Base-by-base conservation (phyloP, 1,140 invertebrate species). In the Eurosta solidaginis region DNA sequence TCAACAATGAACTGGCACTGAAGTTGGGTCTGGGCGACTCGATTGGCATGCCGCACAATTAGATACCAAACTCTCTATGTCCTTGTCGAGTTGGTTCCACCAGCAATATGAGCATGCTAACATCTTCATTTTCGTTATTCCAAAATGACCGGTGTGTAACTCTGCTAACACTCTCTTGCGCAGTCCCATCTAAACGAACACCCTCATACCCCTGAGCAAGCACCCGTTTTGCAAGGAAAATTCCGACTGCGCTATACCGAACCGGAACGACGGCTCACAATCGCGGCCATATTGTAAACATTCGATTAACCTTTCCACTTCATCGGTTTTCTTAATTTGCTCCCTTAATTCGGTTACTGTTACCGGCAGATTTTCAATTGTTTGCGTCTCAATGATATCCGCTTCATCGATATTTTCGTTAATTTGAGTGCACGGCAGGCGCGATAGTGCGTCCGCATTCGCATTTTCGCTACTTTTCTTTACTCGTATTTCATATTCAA, bases 81-180 rank as follows among this genome's bases (percentile, higher is more conserved):
- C 84, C 17, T 76, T 73, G 79, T 90, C 87, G 2, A 90, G 83
- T 10, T 81, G 79, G 12, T 82, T 84, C 87, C 87, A 90, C 82
- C 84, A 90, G 36, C 87, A 80, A 79, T 88, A 85, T 45, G 63
- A 80, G 59, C 88, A 44, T 6, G 89, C 89, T 20, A 89, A 68
- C 2, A 80, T 74, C 81, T 90, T 91, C 74, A 75, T 75, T 49
- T 49, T 75, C 14, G 68, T 2, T 6, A 88, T 83, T 6, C 88
- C 89, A 47, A 85, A 80, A 80, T 90, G 89, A 33, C 78, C 81
- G 33, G 36, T n/a, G 9, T 74, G 68, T 5, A 74, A 33, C 36
- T 74, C 68, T 3, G 7, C 12, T 14, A 76, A 25, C 25, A 76
- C 42, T 29, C n/a, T 36, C 36, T 27, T 3, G 36, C 68, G 10